Evolutionary conservation across 1,140 invertebrate species (phyloP).

Genomic region (Aphelenchoides fujianensis): DNA sequence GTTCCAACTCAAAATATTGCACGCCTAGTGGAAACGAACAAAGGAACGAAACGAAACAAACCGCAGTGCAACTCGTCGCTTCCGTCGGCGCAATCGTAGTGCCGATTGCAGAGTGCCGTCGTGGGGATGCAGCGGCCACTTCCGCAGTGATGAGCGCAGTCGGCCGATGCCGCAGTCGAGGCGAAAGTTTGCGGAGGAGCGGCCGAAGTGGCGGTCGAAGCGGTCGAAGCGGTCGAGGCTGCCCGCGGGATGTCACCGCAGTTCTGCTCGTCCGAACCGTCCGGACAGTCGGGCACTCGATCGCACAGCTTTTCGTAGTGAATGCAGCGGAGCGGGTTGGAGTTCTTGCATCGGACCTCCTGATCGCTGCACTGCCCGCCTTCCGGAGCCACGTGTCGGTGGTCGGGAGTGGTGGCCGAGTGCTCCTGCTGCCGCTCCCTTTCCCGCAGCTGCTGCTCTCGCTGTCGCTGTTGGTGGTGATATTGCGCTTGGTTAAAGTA

Average conservation of each 20-base stretch:
- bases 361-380: constrained; percentile 25
- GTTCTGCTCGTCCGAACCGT: constrained; percentile 75
- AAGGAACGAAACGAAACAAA: constrained; percentile 38
- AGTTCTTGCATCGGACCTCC: constrained; percentile 32
- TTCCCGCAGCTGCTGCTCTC: too few relatives aligned
- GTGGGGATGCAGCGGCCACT: constrained; percentile 64
- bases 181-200: too few relatives aligned
- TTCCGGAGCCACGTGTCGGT: too few relatives aligned
- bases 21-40: too few relatives aligned
- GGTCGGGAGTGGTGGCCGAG: neutral
- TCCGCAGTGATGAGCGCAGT: constrained; percentile 56
- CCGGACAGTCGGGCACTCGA: constrained; percentile 75
- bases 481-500: constrained; percentile 12
- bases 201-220: too few relatives aligned
- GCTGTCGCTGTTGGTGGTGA: too few relatives aligned
- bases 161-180: neutral
- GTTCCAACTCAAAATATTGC: constrained; percentile 17
- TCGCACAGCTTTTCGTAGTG: constrained; percentile 68
- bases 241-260: constrained; percentile 66
- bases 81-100: constrained; percentile 74
- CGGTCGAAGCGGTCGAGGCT: constrained; percentile 28
- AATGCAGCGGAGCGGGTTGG: constrained; percentile 31
- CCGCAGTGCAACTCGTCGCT: constrained; percentile 76
- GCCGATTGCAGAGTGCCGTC: constrained; percentile 56
- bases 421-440: too few relatives aligned